Base-by-base conservation (phyloP, 1,140 invertebrate species). In the Aculops lycopersici region DNA sequence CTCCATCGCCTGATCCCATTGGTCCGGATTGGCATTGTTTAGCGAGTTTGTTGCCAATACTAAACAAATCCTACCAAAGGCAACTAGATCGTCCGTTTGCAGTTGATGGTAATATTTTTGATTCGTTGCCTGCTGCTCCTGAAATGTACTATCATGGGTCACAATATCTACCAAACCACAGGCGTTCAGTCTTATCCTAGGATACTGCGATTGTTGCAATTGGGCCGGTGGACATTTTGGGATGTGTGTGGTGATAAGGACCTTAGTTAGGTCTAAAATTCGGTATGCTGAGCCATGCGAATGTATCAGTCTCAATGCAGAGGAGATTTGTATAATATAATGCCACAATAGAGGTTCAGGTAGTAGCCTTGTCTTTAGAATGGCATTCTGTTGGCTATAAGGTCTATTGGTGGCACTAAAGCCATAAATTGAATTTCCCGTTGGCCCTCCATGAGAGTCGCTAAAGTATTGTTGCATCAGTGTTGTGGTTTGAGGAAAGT, bases 341-440 rank as follows among this genome's bases (percentile, higher is more conserved):
- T 74, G 76, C 86, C 88, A 95, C 43, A 95, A 72, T 35, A 79
- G 66, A 42, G 70, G 70, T 55, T 94, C 88, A 0, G 83, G 74
- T 41, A 94, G 60, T 58, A 77, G 65, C 24, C 46, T 47, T 14
- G 15, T 21, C 18, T 16, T 21, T 39, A 21, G 36, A 16, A 21
- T 14, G 19, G 39, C 37, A n/a, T 47, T 40, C 17, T 45, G 37
- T 43, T 47, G 40, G 31, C 41, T 48, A 20, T 43, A 48, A 16
- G 42, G 45, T 17, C 47, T 36, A 18, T 38, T 44, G 21, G 42
- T 18, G 14, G 24, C 15, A 16, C 35, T 40, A 14, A 21, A 40
- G 19, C 42, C 42, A 15, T 40, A 37, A 17, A 38, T 13, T 38
- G 36, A 12, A 16, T 14, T 31, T 3, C 20, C 19, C 15, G 13